phyloP scores from a whole-genome alignment of 2,113 vertebrate species.

The Callithrix jacchus region DNA sequence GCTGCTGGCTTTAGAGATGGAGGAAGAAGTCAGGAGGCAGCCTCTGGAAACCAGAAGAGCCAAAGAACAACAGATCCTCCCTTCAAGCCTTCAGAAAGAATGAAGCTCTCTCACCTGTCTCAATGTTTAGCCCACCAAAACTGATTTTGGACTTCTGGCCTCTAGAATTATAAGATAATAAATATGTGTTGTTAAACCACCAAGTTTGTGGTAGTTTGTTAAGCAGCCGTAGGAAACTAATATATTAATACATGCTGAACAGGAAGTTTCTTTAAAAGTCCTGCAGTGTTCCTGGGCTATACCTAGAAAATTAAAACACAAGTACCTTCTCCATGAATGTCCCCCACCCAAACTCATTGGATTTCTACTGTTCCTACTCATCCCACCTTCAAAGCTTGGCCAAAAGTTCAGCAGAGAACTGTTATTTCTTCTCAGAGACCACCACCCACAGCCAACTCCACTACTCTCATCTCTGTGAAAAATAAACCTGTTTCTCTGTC shows the following conservation, averaged over 20 bases:
- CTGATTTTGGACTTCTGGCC: not conserved
- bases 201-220: not conserved
- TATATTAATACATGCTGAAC: not conserved
- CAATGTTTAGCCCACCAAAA: not conserved
- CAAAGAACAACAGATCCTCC: not conserved
- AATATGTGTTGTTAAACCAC: not conserved
- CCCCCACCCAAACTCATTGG: not conserved
- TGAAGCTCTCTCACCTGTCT: not conserved
- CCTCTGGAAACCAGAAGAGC: not conserved
- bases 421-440: not conserved
- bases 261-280: not conserved
- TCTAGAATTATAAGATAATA: not conserved
- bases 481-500: not conserved
- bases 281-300: not conserved
- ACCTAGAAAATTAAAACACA: not conserved
- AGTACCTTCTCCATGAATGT: not conserved
- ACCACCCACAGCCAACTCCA: not conserved
- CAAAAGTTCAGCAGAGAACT: not conserved
- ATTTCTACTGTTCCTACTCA: not conserved
- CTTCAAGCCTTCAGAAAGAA: not conserved
- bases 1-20: not conserved
- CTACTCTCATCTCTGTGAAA: not conserved
- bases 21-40: not conserved
- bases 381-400: not conserved
- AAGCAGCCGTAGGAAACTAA: constrained; percentile 1